These are phyloP conservation scores for Eidolon helvum DNA, from an alignment of 2,113 vertebrate species.

Conservation along the genomic window DNA sequence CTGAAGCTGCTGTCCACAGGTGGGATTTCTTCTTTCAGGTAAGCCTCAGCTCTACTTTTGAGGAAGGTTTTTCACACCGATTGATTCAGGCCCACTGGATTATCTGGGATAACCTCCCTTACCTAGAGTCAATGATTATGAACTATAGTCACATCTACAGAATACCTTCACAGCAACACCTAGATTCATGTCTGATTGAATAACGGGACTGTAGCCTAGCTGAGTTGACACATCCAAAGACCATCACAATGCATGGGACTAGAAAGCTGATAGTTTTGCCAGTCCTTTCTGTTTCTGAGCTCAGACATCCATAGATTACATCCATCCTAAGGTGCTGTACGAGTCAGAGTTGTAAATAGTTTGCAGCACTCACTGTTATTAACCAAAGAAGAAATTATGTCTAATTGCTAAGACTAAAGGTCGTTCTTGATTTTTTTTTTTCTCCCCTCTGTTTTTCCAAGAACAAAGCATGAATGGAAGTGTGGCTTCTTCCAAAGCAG, in stretches of 20 bases:
- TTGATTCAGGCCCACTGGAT: not conserved
- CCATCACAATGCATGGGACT: no score
- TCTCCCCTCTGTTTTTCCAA: not conserved
- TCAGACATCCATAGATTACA: not conserved
- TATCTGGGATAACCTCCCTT: not conserved
- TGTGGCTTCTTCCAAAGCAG: not conserved
- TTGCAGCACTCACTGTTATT: not conserved
- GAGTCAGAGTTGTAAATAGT: not conserved
- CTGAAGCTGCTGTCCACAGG: not conserved
- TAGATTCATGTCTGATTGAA: not conserved
- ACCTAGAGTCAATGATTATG: not conserved
- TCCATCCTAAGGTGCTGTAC: not conserved
- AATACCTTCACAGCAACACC: not conserved
- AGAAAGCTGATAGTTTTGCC: not conserved
- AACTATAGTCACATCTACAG: not conserved
- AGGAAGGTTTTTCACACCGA: not conserved
- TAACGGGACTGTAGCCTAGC: not conserved
- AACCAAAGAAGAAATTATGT: not conserved
- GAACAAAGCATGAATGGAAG: slow-evolving; percentile 13
- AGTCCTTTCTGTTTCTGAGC: not conserved
- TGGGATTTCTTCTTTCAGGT: not conserved
- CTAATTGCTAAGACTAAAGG: slow-evolving; percentile 44
- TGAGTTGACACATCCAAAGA: not conserved
- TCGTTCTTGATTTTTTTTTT: not conserved
- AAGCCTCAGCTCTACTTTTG: not conserved